Evolutionary conservation across 1,140 invertebrate species (phyloP).

Genomic region (Rhynchophorus ferrugineus): DNA sequence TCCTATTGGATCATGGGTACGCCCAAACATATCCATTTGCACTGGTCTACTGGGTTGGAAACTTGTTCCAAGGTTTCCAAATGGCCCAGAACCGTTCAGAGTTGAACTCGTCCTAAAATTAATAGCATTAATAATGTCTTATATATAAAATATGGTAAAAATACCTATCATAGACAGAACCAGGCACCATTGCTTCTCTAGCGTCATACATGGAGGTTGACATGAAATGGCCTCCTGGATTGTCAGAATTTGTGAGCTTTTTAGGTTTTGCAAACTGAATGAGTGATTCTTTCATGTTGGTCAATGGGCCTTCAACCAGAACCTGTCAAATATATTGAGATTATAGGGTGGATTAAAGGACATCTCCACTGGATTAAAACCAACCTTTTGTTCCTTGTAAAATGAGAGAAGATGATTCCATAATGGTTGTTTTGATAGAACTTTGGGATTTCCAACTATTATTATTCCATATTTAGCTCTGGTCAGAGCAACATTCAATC

Average conservation of each 20-base stretch:
- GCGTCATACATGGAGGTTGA: slow-evolving; percentile 91
- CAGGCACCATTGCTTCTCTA: slow-evolving; percentile 81
- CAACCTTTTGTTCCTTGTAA: slow-evolving; percentile 91
- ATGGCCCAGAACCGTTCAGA: slow-evolving; percentile 17
- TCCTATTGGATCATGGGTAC: slow-evolving; percentile 83
- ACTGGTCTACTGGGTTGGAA: slow-evolving; percentile 33
- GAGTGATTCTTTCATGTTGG: slow-evolving; percentile 93
- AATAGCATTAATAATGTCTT: slow-evolving; percentile 6
- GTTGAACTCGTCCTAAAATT: slow-evolving; percentile 10
- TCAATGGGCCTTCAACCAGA: slow-evolving; percentile 94
- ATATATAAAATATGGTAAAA: slow-evolving; percentile 3
- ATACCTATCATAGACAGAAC: slow-evolving; percentile 63
- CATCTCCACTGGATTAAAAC: not conserved
- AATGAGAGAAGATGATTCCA: slow-evolving; percentile 98
- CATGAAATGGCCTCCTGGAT: slow-evolving; percentile 96
- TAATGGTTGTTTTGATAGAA: slow-evolving; percentile 93
- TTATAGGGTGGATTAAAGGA: not conserved
- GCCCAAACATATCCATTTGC: slow-evolving; percentile 52
- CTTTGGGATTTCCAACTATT: slow-evolving; percentile 98
- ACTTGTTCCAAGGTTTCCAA: slow-evolving; percentile 10
- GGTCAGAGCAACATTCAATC: slow-evolving; percentile 96
- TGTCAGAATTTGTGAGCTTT: slow-evolving; percentile 86
- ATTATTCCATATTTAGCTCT: slow-evolving; percentile 97
- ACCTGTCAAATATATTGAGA: slow-evolving; percentile 5
- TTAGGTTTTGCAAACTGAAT: slow-evolving; percentile 97